phyloP scores from a whole-genome alignment of 92 coral and sea anemone genomes.

The Isaurus tuberculatus region DNA sequence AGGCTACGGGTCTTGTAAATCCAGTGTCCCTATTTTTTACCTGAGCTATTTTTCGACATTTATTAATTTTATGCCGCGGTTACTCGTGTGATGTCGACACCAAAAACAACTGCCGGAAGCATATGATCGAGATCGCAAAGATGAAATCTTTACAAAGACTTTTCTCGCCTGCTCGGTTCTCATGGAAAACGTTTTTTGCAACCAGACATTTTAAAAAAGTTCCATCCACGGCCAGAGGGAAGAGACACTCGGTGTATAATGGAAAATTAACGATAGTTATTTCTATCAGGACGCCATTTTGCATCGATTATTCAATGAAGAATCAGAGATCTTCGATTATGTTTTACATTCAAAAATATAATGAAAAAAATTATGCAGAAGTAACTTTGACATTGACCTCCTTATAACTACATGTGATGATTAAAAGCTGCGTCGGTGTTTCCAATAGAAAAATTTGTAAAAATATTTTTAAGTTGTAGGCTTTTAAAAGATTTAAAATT shows the following conservation, averaged over 20 bases:
- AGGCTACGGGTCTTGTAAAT: conserved; percentile 69
- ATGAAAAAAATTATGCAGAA: no score
- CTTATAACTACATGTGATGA: no score
- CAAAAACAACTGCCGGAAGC: conserved; percentile 38
- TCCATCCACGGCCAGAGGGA: conserved; percentile 60
- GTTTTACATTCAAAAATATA: conserved; percentile 69
- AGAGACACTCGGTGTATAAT: conserved; percentile 52
- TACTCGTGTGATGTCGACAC: conserved; percentile 50
- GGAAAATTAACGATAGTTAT: conserved; percentile 68
- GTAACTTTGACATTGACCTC: no score
- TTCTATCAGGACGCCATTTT: conserved; percentile 65
- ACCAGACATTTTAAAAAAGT: conserved; percentile 64
- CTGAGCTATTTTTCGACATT: conserved; percentile 65
- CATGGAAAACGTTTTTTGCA: conserved; percentile 61
- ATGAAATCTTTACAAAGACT: conserved; percentile 64
- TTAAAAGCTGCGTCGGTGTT: no score
- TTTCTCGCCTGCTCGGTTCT: conserved; percentile 65
- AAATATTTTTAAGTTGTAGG: no score
- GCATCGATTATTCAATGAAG: conserved; percentile 69
- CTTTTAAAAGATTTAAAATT: neutral
- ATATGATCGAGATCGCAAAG: conserved; percentile 48
- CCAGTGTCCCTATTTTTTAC: conserved; percentile 67
- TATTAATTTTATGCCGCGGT: conserved; percentile 47
- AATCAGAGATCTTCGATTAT: conserved; percentile 54
- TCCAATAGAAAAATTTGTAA: no score